A percentile compares a stretch with the other conserved stretches of the same genome.
Evolutionary conservation across 2,113 vertebrate genomes (phyloP).

Genomic region (Nycticryphes semicollaris): DNA sequence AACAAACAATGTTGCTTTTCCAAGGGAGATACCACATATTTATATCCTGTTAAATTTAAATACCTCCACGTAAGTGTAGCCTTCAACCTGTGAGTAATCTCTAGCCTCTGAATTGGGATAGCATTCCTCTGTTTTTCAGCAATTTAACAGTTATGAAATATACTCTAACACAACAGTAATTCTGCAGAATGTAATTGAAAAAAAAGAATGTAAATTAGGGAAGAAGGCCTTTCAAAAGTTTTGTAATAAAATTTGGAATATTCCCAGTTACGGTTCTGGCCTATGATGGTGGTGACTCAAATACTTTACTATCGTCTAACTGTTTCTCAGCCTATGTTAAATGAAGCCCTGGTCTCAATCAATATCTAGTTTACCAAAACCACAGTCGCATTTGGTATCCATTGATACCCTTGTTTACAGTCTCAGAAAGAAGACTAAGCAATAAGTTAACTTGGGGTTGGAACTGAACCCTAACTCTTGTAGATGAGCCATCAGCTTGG

Average conservation of each 20-base stretch:
- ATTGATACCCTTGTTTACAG: slow-evolving; percentile 34
- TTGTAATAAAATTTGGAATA: neutral
- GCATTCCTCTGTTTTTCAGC: neutral
- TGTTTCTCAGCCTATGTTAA: neutral
- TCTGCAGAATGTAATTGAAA: neutral
- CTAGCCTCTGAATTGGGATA: neutral
- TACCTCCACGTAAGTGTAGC: neutral
- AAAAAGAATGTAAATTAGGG: neutral
- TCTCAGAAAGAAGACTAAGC: neutral
- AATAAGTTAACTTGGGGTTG: neutral
- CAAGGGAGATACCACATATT: neutral
- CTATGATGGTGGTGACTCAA: neutral
- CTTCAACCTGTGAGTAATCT: neutral
- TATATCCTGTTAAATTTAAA: neutral
- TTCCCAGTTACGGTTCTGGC: neutral
- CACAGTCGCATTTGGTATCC: slow-evolving; percentile 47
- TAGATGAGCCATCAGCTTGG: slow-evolving; percentile 4
- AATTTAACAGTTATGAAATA: neutral
- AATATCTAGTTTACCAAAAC: slow-evolving; percentile 17
- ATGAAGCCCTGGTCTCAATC: neutral
- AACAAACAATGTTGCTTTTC: neutral
- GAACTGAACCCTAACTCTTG: neutral
- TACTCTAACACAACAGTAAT: neutral
- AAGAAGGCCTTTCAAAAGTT: neutral
- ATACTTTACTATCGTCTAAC: neutral